Base-by-base conservation (phyloP, 1,140 invertebrate genomes). In the Apolygus lucorum region DNA sequence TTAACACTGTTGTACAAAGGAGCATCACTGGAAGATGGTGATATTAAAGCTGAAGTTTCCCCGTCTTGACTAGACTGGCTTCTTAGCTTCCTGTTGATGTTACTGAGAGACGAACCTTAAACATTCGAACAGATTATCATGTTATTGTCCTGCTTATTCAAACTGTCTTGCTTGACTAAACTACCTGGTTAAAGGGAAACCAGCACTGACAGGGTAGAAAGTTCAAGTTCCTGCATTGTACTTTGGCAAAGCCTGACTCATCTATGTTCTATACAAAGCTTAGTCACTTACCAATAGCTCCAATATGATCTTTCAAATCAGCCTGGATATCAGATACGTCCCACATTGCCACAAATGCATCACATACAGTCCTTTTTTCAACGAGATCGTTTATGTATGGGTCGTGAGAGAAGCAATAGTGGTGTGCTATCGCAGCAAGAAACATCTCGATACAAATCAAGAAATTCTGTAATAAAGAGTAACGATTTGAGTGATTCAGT, bases 391-490 rank as follows among this genome's bases (percentile, higher is more conserved):
- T 79, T 74, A 68, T 64, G 78, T 90, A 98, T 13, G 92, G 90
- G 78, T 90, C 88, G 78, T 96, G 90, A 26, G 93, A 93, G 78
- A 98, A 98, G 72, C 92, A 93, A 79, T 92, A 97, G 77, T 95
- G 92, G 81, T 98, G 95, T 1, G 93, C 95, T 14, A 97, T 86
- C 0, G 95, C 92, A 11, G 95, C 95, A 72, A 98, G 77, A 77
- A 97, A 96, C 95, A 98, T 98, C 81, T 98, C 95, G 75, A 98
- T 94, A 76, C 95, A 98, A 70, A 98, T 95, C 63, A 95, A 81
- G 79, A 97, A 96, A 82, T 98, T 92, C 88, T 95, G 80, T 63
- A 74, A 73, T 72, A 68, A 75, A 76, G 73, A n/a, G n/a, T n/a
- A n/a, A n/a, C 66, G 21, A 70, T 29, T 62, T 24, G 49, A 1